Evolutionary conservation across 2,113 vertebrate genomes (phyloP), one percentile per base, ranked within the genome.

Genomic region (Amblyopsis rosae): DNA sequence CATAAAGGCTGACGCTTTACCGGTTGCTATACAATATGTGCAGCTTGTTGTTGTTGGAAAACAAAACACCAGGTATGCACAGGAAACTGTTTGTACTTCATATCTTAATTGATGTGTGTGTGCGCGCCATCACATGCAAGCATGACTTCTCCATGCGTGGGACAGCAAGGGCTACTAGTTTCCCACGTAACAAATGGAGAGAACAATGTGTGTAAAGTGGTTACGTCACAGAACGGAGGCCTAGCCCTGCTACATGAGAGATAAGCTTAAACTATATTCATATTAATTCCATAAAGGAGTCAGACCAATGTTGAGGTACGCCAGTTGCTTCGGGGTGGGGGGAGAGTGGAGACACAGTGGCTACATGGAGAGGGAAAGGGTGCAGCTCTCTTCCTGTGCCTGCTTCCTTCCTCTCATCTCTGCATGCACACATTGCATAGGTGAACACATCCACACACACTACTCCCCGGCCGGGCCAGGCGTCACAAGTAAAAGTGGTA

Each of bases 341-440:
- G 77, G 77, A 81, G 75, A 82, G 79, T 73, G 59, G 73, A 73
- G 81, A 68, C 70, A 49, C 58, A 67, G 70, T 2, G 79, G 67
- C 77, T 69, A 0, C 73, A 69, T 49, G 70, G 73, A 70, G 86
- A 84, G 73, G 86, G 89, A 90, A 92, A 89, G 88, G 90, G 90
- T 85, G 91, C 86, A 91, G 88, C 85, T 77, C 83, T 67, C 78
- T 85, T 91, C 88, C 89, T 90, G 86, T 80, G 55, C 59, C 75
- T 69, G 69, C 81, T 91, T 93, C 90, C 91, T 91, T 92, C 90
- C 92, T 88, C 78, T 65, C 76, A 81, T 87, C 87, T 75, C 77
- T 68, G 60, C 72, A 61, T 47, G 61, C 53, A 45, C n/a, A 60
- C 47, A 41, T 13, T 12, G 19, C 13, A 51, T 46, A 33, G 45